These are phyloP conservation scores for Lumbricus terrestris DNA, from an alignment of 2,888 invertebrate species.

Conservation along the genomic window DNA sequence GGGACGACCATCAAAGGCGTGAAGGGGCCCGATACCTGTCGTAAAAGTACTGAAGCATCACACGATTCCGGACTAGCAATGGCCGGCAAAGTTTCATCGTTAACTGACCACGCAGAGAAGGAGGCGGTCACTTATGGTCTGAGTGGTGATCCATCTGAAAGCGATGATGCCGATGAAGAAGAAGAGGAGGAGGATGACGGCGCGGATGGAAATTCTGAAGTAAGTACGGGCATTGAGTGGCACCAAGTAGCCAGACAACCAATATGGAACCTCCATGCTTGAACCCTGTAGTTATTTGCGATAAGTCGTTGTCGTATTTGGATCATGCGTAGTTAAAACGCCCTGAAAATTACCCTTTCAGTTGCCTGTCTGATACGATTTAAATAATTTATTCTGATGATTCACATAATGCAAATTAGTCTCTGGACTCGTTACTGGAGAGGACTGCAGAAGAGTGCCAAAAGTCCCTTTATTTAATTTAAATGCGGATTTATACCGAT, in stretches of 20 bases:
- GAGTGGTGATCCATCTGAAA: conserved; percentile 25
- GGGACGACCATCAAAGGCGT: background rate
- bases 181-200: conserved; percentile 21
- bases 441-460: background rate
- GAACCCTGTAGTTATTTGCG: background rate
- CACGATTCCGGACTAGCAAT: background rate
- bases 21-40: background rate
- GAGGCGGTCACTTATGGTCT: background rate
- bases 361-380: background rate
- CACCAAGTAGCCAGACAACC: background rate
- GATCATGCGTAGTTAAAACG: background rate
- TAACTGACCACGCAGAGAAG: background rate
- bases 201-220: conserved; percentile 19
- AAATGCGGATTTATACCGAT: background rate
- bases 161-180: conserved; percentile 29
- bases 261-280: background rate
- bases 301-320: background rate
- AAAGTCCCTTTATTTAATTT: background rate
- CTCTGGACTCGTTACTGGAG: too few relatives aligned
- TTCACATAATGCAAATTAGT: background rate
- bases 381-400: background rate
- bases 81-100: conserved; percentile 3
- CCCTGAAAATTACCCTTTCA: background rate
- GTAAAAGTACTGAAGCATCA: conserved; percentile 17
- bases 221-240: background rate